Evolutionary conservation across 2,888 invertebrate species (phyloP).

Genomic region (Galeopsomyia nigrocyanea): DNA sequence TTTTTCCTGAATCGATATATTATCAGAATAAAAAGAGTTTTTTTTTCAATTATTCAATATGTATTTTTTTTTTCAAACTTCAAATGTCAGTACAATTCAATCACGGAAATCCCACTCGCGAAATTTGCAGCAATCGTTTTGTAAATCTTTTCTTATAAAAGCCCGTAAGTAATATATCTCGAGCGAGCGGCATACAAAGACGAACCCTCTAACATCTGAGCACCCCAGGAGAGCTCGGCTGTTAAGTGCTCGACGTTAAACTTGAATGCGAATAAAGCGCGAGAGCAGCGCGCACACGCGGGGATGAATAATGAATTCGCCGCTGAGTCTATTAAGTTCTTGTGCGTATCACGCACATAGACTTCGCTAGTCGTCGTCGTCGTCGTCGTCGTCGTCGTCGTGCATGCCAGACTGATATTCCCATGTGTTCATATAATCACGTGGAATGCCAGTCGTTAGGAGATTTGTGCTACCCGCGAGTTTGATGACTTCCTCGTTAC

Average conservation of each 20-base stretch:
- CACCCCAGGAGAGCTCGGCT: background rate
- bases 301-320: constrained; percentile 42
- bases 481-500: constrained; percentile 14
- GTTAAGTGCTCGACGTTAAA: constrained; percentile 37
- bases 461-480: background rate
- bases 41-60: too few relatives aligned
- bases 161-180: background rate
- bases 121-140: too few relatives aligned
- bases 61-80: too few relatives aligned
- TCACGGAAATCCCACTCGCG: too few relatives aligned
- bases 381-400: background rate
- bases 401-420: constrained; percentile 9
- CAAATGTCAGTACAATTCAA: too few relatives aligned
- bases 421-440: constrained; percentile 21
- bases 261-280: constrained; percentile 25
- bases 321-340: constrained; percentile 14
- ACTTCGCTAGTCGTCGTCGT: too few relatives aligned
- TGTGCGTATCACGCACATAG: background rate
- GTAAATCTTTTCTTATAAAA: too few relatives aligned
- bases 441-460: constrained; percentile 8
- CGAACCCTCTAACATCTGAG: too few relatives aligned
- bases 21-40: too few relatives aligned
- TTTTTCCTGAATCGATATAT: too few relatives aligned
- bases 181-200: background rate
- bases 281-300: background rate